phyloP scores from a whole-genome alignment of 2,797 vertebrate genomes.

The Syngnathus acus region DNA sequence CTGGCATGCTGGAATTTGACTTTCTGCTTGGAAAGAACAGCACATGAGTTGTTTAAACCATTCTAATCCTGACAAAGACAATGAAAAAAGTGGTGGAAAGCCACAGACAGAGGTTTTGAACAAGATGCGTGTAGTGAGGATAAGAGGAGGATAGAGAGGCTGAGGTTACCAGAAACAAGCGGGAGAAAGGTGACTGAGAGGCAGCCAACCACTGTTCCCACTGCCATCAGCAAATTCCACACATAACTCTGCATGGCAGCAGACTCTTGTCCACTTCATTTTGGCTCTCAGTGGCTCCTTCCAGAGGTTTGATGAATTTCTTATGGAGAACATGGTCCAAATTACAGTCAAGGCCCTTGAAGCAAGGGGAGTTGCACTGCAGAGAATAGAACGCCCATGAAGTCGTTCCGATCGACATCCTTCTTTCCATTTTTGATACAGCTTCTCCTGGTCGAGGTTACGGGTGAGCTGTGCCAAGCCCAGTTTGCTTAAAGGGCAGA shows the following conservation, averaged over 20 bases:
- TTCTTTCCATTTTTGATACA: neutral
- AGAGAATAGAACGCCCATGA: neutral
- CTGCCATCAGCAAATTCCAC: conserved; percentile 36
- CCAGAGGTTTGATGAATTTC: neutral
- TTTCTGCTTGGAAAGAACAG: conserved; percentile 29
- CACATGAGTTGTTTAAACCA: conserved; percentile 11
- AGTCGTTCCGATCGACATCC: neutral
- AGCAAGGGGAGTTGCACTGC: neutral
- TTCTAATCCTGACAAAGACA: neutral
- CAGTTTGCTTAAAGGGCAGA: too few relatives aligned
- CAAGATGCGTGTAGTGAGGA: neutral
- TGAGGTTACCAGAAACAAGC: conserved; percentile 10
- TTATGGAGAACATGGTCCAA: neutral
- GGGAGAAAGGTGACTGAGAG: conserved; percentile 8
- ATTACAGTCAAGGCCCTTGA: neutral
- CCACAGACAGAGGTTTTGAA: conserved; percentile 14
- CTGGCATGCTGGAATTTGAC: conserved; percentile 62
- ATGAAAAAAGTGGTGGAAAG: conserved; percentile 3
- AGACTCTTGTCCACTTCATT: conserved; percentile 9
- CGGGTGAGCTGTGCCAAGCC: too few relatives aligned
- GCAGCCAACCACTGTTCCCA: neutral
- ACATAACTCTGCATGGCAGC: conserved; percentile 21
- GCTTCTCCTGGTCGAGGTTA: neutral
- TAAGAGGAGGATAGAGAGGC: conserved; percentile 1
- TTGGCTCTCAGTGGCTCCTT: neutral